Conservation (phyloP, 2,797 vertebrate species). For the Myotis findleyi region DNA sequence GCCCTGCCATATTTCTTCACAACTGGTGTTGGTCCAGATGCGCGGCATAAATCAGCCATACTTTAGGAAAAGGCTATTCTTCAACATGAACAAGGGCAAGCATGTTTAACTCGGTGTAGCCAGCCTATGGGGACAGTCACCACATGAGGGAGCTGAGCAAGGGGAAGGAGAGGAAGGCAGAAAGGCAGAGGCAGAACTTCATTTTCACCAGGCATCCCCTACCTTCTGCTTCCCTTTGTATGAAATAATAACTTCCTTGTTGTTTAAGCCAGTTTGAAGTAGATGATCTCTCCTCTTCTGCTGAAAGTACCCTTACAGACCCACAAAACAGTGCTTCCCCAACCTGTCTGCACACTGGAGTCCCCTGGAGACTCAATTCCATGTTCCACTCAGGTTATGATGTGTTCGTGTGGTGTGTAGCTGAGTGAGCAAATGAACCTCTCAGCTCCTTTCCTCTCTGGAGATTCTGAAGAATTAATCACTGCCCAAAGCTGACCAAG, state of each 20-base stretch:
- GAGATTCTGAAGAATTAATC: not conserved
- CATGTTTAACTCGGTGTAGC: not conserved
- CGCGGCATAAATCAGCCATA: not conserved
- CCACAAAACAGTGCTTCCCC: not conserved
- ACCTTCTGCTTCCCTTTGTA: not conserved
- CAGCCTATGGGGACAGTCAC: not conserved
- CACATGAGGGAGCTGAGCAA: not conserved
- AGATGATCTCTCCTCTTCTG: not conserved
- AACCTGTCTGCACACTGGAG: not conserved
- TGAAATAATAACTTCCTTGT: not conserved
- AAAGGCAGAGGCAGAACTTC: not conserved
- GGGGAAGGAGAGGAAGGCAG: not conserved
- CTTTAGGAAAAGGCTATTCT: constrained; percentile 2
- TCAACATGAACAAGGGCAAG: not conserved
- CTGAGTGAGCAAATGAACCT: not conserved
- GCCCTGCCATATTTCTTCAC: not conserved
- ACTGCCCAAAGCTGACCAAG: not conserved
- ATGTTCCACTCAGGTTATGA: not conserved
- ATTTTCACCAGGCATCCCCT: not conserved
- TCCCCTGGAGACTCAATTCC: not conserved
- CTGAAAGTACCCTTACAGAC: not conserved
- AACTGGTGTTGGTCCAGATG: not conserved
- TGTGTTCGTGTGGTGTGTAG: not conserved
- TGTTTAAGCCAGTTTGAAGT: not conserved
- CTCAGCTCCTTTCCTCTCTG: not conserved